Evolutionary conservation across 2,888 invertebrate species (phyloP), one percentile per base, ranked within the genome.

Genomic region (Drosophila algonquin): DNA sequence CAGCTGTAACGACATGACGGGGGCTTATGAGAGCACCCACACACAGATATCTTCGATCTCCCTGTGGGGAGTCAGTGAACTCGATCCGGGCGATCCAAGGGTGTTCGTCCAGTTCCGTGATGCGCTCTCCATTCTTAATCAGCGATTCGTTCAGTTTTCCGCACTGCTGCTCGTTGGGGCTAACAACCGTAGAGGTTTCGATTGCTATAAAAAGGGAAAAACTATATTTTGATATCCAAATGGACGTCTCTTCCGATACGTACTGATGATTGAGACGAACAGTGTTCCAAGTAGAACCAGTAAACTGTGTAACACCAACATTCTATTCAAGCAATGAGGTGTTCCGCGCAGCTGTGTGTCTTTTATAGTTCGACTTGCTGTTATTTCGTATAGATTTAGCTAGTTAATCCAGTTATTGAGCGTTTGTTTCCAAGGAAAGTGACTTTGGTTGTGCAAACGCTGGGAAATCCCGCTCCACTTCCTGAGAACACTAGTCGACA

Each of bases 131-230:
- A 12, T 50, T 70, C 8, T 27, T 54, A 1, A 48, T 32, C 60
- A 54, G 68, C 18, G 48, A 10, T 12, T 69, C 68, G 27, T 69
- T 40, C 8, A 70, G 44, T 45, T 35, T 54, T 10, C 68, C 68
- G 32, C 70, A 68, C 7, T 53, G n/a, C 4, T 48, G 48, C 12
- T 30, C 48, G 8, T 24, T 14, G 8, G 12, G 12, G 32, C 10
- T 12, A 12, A 1, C 32, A n/a, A 9, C 27, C 5, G 60, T 10
- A 7, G 48, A 47, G 1, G 24, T 24, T 18, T 46, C 3, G n/a
- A 32, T 18, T 21, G 9, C 57, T 48, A 9, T 6, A 9, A 24
- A n/a, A 5, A 5, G 8, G 1, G 3, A n/a, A 46, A 8, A 3
- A 5, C 27, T 8, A 32, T n/a, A n/a, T n/a, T 14, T 0, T 3